Base-by-base conservation (phyloP, 2,888 invertebrate genomes). In the Heliothis peltigera region DNA sequence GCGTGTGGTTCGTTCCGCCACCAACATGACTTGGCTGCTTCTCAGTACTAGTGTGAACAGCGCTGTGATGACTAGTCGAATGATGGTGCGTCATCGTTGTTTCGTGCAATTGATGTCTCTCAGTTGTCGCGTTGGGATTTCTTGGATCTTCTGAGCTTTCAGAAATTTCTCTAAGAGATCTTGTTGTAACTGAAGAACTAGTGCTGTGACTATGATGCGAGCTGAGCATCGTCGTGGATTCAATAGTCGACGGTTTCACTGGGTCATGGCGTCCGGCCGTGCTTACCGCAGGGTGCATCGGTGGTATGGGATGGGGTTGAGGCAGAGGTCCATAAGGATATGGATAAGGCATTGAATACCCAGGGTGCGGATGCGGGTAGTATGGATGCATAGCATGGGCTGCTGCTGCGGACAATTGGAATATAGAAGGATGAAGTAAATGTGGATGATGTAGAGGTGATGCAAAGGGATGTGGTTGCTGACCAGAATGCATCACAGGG, bases 311-410 rank as follows among this genome's bases (percentile, higher is more conserved):
- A 80, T 97, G 97, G 1, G 97, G 97, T 82, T 97, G 97, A 4
- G 97, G 97, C 67, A 97, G 95, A 1, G 97, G 96, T 7, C 96
- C 96, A 80, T 98, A 96, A 57, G 97, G 96, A 93, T 97, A 97
- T 1, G 97, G 96, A 83, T 96, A 96, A 58, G 97, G 96, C 89
- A 96, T 96, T 46, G 96, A 96, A 84, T 97, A 97, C 43, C 96
- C 96, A 63, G 96, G 96, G 87, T 97, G 97, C 12, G 97, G 96
- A 81, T 97, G 96, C 42, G 96, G 95, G 79, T 96, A 96, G 82
- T 97, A 97, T 4, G 97, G 97, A 90, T 97, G 97, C 95, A 96
- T 96, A 22, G 96, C 96, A 80, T 96, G 96, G 48, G 96, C 96
- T 19, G 96, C 95, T 61, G 96, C 96, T 47, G 96, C 96, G 62